Percentiles rank a stretch among this genome's conserved stretches.
Conservation (phyloP, 2,113 vertebrate species). For the Acanthochromis polyacanthus region DNA sequence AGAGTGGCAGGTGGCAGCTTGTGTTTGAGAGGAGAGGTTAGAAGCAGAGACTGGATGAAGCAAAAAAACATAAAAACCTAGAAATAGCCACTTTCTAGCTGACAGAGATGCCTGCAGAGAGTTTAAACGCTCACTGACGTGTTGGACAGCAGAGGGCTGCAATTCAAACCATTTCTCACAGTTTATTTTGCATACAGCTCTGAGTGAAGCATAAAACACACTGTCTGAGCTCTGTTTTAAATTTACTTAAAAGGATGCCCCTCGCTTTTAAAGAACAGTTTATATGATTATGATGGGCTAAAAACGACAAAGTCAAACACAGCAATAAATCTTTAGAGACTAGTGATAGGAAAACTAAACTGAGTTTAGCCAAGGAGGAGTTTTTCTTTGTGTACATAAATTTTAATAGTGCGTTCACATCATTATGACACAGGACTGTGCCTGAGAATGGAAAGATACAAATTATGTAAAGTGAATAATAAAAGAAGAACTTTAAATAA, state of each 20-base stretch:
- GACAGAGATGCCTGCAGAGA: too few relatives aligned
- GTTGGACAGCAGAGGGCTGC: not conserved
- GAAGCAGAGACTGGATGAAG: not conserved
- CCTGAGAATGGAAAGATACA: not conserved
- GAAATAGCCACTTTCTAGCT: not conserved
- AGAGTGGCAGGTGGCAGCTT: conserved; percentile 8
- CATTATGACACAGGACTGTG: not conserved
- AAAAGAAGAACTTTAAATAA: not conserved
- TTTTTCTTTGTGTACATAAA: too few relatives aligned
- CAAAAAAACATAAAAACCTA: not conserved
- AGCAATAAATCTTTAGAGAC: too few relatives aligned
- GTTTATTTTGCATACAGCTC: not conserved
- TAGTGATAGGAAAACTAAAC: not conserved
- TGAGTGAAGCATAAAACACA: too few relatives aligned
- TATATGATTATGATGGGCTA: not conserved
- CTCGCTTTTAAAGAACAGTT: too few relatives aligned
- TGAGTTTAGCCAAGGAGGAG: not conserved
- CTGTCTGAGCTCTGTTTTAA: not conserved
- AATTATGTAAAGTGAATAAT: not conserved
- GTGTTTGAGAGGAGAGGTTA: conserved; percentile 1
- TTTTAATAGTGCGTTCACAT: too few relatives aligned
- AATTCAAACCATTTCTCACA: not conserved
- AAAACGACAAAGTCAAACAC: not conserved
- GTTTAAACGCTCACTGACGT: not conserved
- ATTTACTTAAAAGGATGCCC: not conserved